A percentile compares a stretch with the other conserved stretches of the same genome.
Evolutionary conservation across 1,140 invertebrate genomes (phyloP).

Genomic region (Ostrea edulis): DNA sequence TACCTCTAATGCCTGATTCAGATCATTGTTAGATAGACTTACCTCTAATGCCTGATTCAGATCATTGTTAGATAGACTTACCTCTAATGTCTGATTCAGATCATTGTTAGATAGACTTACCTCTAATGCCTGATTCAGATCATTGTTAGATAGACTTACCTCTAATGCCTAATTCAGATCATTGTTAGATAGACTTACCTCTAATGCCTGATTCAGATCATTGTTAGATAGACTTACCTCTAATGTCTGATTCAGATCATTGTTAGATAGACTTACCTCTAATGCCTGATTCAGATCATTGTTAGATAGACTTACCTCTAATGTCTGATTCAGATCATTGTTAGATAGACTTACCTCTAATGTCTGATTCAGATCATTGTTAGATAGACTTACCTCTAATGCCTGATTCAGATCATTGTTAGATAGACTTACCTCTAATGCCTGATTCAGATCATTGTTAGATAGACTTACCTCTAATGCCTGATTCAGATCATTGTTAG

Average conservation of each 20-base stretch:
- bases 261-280: background rate
- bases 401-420: background rate
- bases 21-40: background rate
- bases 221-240: background rate
- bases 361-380: background rate
- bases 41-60: background rate
- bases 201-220: background rate
- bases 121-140: background rate
- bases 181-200: background rate
- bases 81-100: background rate
- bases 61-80: background rate
- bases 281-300: background rate
- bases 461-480: background rate
- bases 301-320: background rate
- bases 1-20: constrained; percentile 4
- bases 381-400: background rate
- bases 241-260: background rate
- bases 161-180: constrained; percentile 6
- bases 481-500: background rate
- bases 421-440: background rate
- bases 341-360: too few species aligned
- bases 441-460: too few species aligned
- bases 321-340: background rate
- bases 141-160: background rate
- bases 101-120: too few species aligned